Evolutionary conservation across 2,888 invertebrate genomes (phyloP).

Genomic region (Apotomis turbidana): DNA sequence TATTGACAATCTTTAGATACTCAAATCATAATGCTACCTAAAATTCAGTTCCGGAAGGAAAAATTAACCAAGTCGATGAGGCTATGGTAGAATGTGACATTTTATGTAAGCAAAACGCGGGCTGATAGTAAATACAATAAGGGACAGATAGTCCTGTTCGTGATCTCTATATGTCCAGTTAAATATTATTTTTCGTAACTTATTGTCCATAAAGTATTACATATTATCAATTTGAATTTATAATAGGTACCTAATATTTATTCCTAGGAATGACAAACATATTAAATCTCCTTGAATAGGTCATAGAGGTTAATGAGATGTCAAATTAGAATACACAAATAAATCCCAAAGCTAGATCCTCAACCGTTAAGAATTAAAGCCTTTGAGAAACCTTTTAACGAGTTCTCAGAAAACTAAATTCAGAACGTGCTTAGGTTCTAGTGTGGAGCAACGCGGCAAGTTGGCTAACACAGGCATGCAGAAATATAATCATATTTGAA

Average conservation of each 20-base stretch:
- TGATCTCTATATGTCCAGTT: background rate
- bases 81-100: too few species aligned
- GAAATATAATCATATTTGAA: too few species aligned
- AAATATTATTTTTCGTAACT: background rate
- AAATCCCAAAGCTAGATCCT: conserved; percentile 17
- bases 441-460: too few species aligned
- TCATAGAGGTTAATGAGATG: conserved; percentile 31
- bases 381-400: conserved; percentile 20
- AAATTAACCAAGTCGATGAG: too few species aligned
- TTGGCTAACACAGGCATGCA: background rate
- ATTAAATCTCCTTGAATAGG: conserved; percentile 15
- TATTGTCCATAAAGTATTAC: background rate
- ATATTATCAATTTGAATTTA: conserved; percentile 24
- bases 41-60: too few species aligned
- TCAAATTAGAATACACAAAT: conserved; percentile 31
- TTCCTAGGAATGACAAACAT: conserved; percentile 23
- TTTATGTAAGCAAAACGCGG: too few species aligned
- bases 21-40: too few species aligned
- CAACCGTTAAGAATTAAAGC: conserved; percentile 10
- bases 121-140: too few species aligned
- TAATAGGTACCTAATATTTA: background rate
- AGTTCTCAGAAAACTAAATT: conserved; percentile 31
- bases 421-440: conserved; percentile 4
- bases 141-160: too few species aligned
- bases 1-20: background rate